Percentiles rank a stretch among this genome's conserved stretches.
Conservation (phyloP, 2,113 vertebrate species). For the Ascaphus truei region DNA sequence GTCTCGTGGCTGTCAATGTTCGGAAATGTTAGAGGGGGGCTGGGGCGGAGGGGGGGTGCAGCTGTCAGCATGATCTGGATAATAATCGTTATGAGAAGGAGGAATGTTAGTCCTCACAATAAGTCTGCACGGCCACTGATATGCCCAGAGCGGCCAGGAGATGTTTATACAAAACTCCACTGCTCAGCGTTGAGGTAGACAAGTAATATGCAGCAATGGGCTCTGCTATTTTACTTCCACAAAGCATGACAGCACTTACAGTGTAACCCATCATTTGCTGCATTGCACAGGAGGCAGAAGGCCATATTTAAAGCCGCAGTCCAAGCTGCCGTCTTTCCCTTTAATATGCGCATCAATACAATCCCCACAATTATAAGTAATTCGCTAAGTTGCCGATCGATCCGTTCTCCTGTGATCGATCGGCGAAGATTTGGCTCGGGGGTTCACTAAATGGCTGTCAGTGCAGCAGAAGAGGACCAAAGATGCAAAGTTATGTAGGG, state of each 20-base stretch:
- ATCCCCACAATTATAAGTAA: too few relatives aligned
- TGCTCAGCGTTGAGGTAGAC: neutral
- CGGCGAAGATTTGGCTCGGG: too few relatives aligned
- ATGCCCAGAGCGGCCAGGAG: neutral
- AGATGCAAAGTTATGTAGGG: too few relatives aligned
- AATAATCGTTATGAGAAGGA: slow-evolving; percentile 5
- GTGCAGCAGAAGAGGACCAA: too few relatives aligned
- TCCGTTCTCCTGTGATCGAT: too few relatives aligned
- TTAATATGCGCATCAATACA: too few relatives aligned
- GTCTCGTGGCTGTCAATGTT: slow-evolving; percentile 22
- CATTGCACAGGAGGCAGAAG: neutral
- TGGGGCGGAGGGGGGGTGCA: slow-evolving; percentile 1
- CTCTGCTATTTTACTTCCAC: neutral
- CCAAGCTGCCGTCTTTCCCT: too few relatives aligned
- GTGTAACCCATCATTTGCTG: too few relatives aligned
- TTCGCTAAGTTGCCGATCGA: too few relatives aligned
- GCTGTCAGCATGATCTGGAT: slow-evolving; percentile 16
- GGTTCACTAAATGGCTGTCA: too few relatives aligned
- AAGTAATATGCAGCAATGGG: neutral
- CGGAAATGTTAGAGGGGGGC: neutral
- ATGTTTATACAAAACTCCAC: neutral
- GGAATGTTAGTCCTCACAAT: neutral
- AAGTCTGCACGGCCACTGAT: too few relatives aligned
- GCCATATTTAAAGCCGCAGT: neutral
- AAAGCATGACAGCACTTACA: too few relatives aligned